Evolutionary conservation across 53 echinoderm and acorn worm genomes (phyloP), one percentile per base, ranked within the genome.

Genomic region (Henricia sp.): DNA sequence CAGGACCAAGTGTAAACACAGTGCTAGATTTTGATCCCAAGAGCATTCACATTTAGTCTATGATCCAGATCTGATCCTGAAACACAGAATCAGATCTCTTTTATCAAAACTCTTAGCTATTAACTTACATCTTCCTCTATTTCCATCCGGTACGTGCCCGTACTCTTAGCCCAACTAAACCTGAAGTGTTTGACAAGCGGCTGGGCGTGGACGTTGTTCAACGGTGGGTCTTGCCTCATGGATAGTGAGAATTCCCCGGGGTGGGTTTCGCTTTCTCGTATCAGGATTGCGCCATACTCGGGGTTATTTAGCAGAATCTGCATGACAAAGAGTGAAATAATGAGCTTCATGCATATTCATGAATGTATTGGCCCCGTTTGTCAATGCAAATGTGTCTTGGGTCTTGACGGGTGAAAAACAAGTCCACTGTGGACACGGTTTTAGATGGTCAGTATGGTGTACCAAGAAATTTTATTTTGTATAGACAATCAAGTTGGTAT

Each of bases 101-200:
- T n/a, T n/a, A n/a, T n/a, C n/a, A 44, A 44, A 6, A 9, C 44
- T 44, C 13, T 2, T 26, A 5, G 6, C 58, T 26, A 2, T 6
- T 6, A 8, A 17, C 42, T 64, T 54, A 90, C 90, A 85, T 37
- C 4, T 70, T 90, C 86, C 50, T 93, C 94, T 44, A 93, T 93
- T 38, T 67, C 73, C 50, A 93, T 41, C 39, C 67, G 78, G 41
- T 50, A 93, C 0, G 77, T 57, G 20, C 0, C 72, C 0, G 19
- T 14, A 25, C 68, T 25, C 6, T 44, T 42, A 17, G 84, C 68
- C 72, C 91, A 78, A 25, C 52, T 57, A 67, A 99, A 86, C 51
- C 88, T 90, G 56, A 92, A 99, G 71, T 99, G 99, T 42, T 93
- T 86, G 34, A 99, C 73, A 19, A 90, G 67, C 37, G 84, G 83